phyloP scores from a whole-genome alignment of 2,113 vertebrate genomes.

The Chionodraco myersi region DNA sequence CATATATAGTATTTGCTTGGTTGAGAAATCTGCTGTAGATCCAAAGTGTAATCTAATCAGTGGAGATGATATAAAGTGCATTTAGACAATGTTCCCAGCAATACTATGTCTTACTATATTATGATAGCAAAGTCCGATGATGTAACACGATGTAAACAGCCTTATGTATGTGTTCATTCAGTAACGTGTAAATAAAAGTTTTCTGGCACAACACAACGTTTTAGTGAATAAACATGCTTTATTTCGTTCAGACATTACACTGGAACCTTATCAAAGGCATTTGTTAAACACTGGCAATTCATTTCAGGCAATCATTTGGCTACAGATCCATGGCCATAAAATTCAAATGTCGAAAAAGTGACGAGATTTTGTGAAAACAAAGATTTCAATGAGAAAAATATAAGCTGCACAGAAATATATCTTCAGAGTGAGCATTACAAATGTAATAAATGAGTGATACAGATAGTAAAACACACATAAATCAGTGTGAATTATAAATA shows the following conservation, averaged over 20 bases:
- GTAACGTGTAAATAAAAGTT: constrained; percentile 56
- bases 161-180: not conserved
- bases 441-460: not conserved
- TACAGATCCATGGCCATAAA: constrained; percentile 32
- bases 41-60: constrained; percentile 4
- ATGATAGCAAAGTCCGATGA: not conserved
- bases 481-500: not conserved
- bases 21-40: not conserved
- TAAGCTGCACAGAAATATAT: constrained; percentile 15
- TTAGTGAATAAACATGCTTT: constrained; percentile 80
- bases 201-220: not conserved
- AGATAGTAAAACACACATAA: constrained; percentile 8
- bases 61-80: not conserved
- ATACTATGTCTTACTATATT: not conserved
- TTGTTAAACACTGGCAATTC: constrained; percentile 60
- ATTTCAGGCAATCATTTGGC: constrained; percentile 61
- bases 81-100: not conserved
- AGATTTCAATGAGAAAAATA: constrained; percentile 9
- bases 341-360: constrained; percentile 4
- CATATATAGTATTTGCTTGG: not conserved
- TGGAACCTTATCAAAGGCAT: constrained; percentile 52
- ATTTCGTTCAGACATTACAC: constrained; percentile 74
- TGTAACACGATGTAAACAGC: not conserved
- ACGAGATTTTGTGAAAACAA: constrained; percentile 33
- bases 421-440: not conserved